phyloP scores from a whole-genome alignment of 2,113 vertebrate species.

The Salvelinus sp. region DNA sequence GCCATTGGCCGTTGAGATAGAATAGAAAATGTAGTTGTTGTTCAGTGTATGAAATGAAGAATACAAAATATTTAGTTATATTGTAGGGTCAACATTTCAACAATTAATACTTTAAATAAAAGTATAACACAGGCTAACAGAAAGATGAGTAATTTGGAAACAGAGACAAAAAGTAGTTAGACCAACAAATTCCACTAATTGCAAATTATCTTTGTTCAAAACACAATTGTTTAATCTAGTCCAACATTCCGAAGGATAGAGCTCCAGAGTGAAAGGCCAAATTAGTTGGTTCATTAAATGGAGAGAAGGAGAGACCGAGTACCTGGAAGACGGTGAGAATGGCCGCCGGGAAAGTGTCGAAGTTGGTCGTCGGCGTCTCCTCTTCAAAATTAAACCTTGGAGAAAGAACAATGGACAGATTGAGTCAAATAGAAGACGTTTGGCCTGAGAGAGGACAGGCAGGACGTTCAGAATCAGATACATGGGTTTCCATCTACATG shows the following conservation, averaged over 20 bases:
- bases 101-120: too few species aligned
- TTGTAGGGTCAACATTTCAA: too few species aligned
- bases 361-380: constrained; percentile 93
- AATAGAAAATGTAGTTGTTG: neutral
- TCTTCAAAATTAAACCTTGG: constrained; percentile 92
- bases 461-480: too few species aligned
- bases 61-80: neutral
- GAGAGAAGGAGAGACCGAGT: constrained; percentile 12
- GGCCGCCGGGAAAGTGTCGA: constrained; percentile 94
- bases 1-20: constrained; percentile 6
- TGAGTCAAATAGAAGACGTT: too few species aligned
- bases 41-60: too few species aligned
- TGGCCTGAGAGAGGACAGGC: too few species aligned
- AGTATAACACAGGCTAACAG: constrained; percentile 36
- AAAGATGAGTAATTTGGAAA: constrained; percentile 45
- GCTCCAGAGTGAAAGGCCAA: neutral
- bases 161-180: constrained; percentile 30
- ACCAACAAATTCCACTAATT: constrained; percentile 29
- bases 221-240: constrained; percentile 2
- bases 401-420: constrained; percentile 6
- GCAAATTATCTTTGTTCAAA: constrained; percentile 21
- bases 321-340: constrained; percentile 98
- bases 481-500: too few species aligned
- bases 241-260: constrained; percentile 9
- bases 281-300: neutral